Conservation (phyloP, 2,797 vertebrate species). For the Pseudotriccus pelzelni region DNA sequence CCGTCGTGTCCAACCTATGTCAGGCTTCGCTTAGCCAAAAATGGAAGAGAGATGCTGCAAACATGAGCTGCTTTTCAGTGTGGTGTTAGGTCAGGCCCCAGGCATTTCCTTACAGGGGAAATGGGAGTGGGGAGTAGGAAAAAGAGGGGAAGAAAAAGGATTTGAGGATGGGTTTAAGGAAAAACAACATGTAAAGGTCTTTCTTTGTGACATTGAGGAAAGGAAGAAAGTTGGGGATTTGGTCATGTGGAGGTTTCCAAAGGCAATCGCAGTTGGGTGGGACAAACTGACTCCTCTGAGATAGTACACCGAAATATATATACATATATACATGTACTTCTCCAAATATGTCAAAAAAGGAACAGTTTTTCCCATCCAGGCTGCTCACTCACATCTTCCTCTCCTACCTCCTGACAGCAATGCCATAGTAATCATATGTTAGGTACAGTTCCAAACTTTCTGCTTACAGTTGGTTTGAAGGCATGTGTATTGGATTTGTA, state of each 20-base stretch:
- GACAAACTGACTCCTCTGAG: not conserved
- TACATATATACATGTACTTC: fast-evolving
- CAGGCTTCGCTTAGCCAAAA: not conserved
- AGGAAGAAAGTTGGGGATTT: not conserved
- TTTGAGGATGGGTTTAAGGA: not conserved
- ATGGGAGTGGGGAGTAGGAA: not conserved
- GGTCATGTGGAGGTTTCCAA: not conserved
- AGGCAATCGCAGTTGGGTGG: not conserved
- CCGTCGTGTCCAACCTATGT: fast-evolving
- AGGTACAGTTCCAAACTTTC: not conserved
- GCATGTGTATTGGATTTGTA: not conserved
- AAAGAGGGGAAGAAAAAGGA: not conserved
- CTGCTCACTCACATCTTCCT: not conserved
- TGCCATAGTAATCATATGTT: not conserved
- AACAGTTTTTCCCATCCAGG: not conserved
- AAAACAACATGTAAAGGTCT: not conserved
- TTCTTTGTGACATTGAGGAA: not conserved
- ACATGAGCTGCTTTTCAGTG: not conserved
- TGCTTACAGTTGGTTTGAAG: not conserved
- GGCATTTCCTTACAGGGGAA: not conserved
- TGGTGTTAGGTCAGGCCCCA: not conserved
- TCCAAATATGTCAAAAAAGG: not conserved
- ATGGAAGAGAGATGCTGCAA: not conserved
- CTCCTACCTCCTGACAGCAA: not conserved
- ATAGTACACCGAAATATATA: fast-evolving